phyloP scores from a whole-genome alignment of 1,140 invertebrate genomes.

The Streblospio benedicti region DNA sequence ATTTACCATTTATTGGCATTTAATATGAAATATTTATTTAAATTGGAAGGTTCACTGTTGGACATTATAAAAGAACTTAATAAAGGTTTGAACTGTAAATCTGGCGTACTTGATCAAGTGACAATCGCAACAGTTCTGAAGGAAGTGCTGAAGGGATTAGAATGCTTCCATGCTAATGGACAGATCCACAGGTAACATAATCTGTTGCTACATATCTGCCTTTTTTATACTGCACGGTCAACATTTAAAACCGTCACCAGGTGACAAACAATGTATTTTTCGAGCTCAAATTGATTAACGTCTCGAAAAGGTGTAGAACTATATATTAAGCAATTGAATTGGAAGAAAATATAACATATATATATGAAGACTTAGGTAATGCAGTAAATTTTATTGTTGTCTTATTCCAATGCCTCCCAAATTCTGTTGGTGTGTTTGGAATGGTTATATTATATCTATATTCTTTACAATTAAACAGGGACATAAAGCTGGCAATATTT shows the following conservation, averaged over 20 bases:
- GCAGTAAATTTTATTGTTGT: too few relatives aligned
- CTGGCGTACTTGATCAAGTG: constrained; percentile 91
- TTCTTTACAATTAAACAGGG: constrained; percentile 67
- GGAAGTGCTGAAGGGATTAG: constrained; percentile 93
- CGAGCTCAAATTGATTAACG: too few relatives aligned
- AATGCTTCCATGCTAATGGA: constrained; percentile 98
- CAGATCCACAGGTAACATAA: constrained; percentile 89
- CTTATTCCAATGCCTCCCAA: too few relatives aligned
- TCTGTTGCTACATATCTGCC: constrained; percentile 29
- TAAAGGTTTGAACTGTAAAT: constrained; percentile 77
- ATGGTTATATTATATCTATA: constrained; percentile 4
- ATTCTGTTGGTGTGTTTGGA: neutral
- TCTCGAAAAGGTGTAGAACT: too few relatives aligned
- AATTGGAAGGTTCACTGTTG: constrained; percentile 70
- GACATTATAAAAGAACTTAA: constrained; percentile 98
- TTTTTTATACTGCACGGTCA: constrained; percentile 1
- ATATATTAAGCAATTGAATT: too few relatives aligned
- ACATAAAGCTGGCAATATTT: constrained; percentile 98
- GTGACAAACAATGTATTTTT: too few relatives aligned
- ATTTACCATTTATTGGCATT: too few relatives aligned
- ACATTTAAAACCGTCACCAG: too few relatives aligned
- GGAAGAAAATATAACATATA: too few relatives aligned
- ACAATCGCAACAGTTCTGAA: constrained; percentile 98
- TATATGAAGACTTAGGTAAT: too few relatives aligned
- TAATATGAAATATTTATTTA: neutral